phyloP scores from a whole-genome alignment of 2,113 vertebrate species.

The Andinoacara biseriatus region DNA sequence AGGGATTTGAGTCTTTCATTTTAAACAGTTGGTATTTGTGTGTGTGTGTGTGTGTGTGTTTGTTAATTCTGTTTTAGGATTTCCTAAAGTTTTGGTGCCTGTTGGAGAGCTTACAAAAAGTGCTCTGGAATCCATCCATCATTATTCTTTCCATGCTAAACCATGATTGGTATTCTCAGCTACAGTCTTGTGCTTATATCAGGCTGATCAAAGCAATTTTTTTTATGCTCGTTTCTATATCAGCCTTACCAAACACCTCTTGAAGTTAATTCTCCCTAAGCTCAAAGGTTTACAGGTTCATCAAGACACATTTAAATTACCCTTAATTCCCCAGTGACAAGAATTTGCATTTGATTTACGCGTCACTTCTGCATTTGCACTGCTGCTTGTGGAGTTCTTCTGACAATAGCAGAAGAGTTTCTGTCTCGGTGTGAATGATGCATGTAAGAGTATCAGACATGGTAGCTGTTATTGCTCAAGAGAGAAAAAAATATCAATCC shows the following conservation, averaged over 20 bases:
- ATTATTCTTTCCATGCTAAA: slow-evolving; percentile 4
- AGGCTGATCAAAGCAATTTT: neutral
- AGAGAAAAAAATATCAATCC: slow-evolving; percentile 7
- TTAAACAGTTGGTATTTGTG: too few species aligned
- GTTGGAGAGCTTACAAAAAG: neutral
- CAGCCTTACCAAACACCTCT: neutral
- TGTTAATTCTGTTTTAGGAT: too few species aligned
- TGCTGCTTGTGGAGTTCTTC: neutral
- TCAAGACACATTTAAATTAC: neutral
- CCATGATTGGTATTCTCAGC: neutral
- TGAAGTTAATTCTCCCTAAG: slow-evolving; percentile 22
- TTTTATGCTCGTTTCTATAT: slow-evolving; percentile 24
- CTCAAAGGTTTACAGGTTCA: slow-evolving; percentile 20
- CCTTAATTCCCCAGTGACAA: slow-evolving; percentile 13
- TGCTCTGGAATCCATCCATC: neutral
- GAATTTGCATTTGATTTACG: neutral
- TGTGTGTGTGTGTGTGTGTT: too few species aligned
- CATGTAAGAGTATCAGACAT: neutral
- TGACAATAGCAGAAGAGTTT: neutral
- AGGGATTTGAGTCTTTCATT: too few species aligned
- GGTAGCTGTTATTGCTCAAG: neutral
- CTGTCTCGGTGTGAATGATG: neutral
- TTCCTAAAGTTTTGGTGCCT: neutral
- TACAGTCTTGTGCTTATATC: neutral
- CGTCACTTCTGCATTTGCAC: neutral